Percentiles rank a stretch among this genome's conserved stretches.
These are phyloP conservation scores for Esperia sulphurella DNA, from an alignment of 2,888 invertebrate species.

Conservation along the genomic window DNA sequence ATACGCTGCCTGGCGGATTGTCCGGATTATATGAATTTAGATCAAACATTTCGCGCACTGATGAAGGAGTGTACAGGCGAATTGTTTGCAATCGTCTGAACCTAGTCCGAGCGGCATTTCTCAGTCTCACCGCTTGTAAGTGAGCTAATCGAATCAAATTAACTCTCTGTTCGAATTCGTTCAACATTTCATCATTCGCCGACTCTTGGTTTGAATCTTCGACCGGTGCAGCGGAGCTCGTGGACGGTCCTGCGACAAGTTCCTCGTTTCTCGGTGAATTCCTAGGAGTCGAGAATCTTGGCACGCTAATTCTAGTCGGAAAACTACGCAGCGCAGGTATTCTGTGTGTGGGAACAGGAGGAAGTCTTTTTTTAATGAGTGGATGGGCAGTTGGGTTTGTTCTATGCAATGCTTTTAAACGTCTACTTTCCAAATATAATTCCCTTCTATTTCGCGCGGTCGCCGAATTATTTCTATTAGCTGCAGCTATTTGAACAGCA, in stretches of 20 bases:
- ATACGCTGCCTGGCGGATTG: conserved; percentile 30
- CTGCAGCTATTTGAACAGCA: conserved; percentile 69
- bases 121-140: conserved; percentile 57
- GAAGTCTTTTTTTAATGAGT: conserved; percentile 47
- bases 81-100: conserved; percentile 64
- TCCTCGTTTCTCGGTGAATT: conserved; percentile 34
- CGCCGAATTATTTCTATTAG: conserved; percentile 62
- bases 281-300: conserved; percentile 22
- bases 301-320: conserved; percentile 32
- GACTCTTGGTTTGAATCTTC: conserved; percentile 28
- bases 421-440: conserved; percentile 55
- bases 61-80: conserved; percentile 62
- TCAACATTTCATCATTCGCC: conserved; percentile 39
- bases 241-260: conserved; percentile 56
- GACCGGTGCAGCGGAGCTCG: conserved; percentile 23
- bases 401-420: conserved; percentile 62
- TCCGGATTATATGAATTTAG: conserved; percentile 41
- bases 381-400: conserved; percentile 65
- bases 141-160: conserved; percentile 65
- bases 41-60: conserved; percentile 64
- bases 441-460: conserved; percentile 63
- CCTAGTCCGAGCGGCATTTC: conserved; percentile 61
- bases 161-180: conserved; percentile 56
- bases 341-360: conserved; percentile 55
- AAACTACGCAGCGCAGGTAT: conserved; percentile 56